Evolutionary conservation across 1,140 invertebrate species (phyloP).

Genomic region (Anadara kagoshimensis): DNA sequence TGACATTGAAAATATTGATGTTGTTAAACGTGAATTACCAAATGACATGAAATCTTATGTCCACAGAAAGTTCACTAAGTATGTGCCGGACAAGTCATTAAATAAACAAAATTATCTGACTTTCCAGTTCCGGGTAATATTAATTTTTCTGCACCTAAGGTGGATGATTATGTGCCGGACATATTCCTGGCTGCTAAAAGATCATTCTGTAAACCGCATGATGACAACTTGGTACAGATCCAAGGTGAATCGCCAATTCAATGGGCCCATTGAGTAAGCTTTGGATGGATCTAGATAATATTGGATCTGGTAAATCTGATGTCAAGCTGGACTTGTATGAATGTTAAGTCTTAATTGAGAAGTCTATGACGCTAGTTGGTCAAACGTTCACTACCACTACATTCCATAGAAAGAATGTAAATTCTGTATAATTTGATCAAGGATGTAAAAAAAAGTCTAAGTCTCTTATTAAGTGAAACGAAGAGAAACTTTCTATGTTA

Average conservation of each 20-base stretch:
- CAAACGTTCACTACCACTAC: neutral
- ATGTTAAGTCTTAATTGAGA: neutral
- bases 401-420: conserved; percentile 1
- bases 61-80: neutral
- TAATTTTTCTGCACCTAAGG: no score
- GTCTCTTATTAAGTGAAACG: neutral
- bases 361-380: neutral
- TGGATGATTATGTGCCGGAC: conserved; percentile 1
- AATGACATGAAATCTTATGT: no score
- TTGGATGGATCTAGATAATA: neutral
- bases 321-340: neutral
- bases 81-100: neutral
- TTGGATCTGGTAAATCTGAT: neutral
- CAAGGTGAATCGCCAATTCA: neutral
- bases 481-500: neutral
- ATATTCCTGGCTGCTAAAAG: neutral
- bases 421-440: conserved; percentile 14
- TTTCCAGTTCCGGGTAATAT: neutral
- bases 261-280: conserved; percentile 5
- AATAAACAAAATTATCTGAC: neutral
- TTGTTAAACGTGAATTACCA: no score
- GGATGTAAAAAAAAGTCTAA: conserved; percentile 1
- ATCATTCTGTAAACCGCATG: conserved; percentile 5
- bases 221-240: conserved; percentile 1
- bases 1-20: no score